Evolutionary conservation across 2,113 vertebrate species (phyloP), one percentile per base, ranked within the genome.

Genomic region (Thunnus thynnus): DNA sequence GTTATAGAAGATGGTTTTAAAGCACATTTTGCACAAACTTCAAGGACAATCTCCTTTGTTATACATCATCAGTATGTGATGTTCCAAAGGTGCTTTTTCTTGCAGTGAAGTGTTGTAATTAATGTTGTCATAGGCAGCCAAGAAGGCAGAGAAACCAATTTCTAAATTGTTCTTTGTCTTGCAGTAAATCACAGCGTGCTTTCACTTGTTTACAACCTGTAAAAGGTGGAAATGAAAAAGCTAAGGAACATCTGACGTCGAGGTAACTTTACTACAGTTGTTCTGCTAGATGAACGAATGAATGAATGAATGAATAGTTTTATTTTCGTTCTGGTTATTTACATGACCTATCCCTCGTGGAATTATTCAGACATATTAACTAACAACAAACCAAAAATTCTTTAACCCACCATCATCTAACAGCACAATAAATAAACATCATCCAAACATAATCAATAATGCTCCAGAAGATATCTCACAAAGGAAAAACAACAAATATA

Each of bases 101-200:
- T 12, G 61, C 58, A 17, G 13, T n/a, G 36, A 22, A 36, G 71
- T 12, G 1, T 32, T 36, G 36, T 36, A 12, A 77, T 76, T 69
- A 41, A 56, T 63, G 32, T 62, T 11, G 2, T 20, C 36, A 10
- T 27, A 8, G 25, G 63, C 36, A 9, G 81, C 68, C 72, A 69
- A 70, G 20, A 78, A 8, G 13, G 56, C n/a, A 22, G 48, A 30
- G 46, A 71, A 71, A 77, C 27, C 22, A 68, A 2, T 60, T 58
- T 30, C 11, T 17, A 4, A 27, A 47, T 60, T 51, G 18, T 36
- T 25, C 32, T 56, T n/a, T 30, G 18, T 22, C 67, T 61, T 62
- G 14, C 25, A 32, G 8, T 25, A 52, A 62, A 22, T 41, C 3
- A 3, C 11, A 14, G 16, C 3, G n/a, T 14, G 14, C 32, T 30